These are phyloP conservation scores for Drosophila gunungcola DNA, from an alignment of 1,140 invertebrate species.

Conservation along the genomic window DNA sequence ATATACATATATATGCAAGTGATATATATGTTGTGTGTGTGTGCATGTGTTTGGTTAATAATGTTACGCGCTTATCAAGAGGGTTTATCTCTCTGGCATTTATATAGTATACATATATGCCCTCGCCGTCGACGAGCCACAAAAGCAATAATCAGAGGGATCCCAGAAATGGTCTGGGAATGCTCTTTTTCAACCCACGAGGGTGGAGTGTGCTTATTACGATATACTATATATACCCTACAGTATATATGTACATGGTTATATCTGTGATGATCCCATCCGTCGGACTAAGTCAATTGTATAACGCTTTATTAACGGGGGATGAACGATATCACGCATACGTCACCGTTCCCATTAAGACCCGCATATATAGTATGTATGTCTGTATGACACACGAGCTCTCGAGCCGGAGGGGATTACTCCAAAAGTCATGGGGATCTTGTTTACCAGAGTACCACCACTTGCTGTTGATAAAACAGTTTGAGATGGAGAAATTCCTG, in stretches of 20 bases:
- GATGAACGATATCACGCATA: conserved; percentile 25
- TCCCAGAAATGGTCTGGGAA: conserved; percentile 11
- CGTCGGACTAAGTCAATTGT: conserved; percentile 15
- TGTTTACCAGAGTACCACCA: conserved; percentile 2
- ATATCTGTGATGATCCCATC: conserved; percentile 24
- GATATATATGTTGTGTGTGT: conserved; percentile 11
- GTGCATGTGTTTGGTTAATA: conserved; percentile 45
- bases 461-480: conserved; percentile 7
- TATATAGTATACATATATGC: conserved; percentile 14
- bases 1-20: not conserved
- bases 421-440: conserved; percentile 15
- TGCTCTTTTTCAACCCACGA: conserved; percentile 22
- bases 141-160: conserved; percentile 37
- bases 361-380: not conserved
- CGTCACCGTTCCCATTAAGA: conserved; percentile 35
- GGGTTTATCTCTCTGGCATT: conserved; percentile 54
- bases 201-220: conserved; percentile 15
- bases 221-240: not conserved
- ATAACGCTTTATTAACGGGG: not conserved
- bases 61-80: conserved; percentile 56
- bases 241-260: conserved; percentile 1
- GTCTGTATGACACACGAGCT: conserved; percentile 11
- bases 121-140: conserved; percentile 13
- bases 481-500: conserved; percentile 8
- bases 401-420: conserved; percentile 20